A percentile compares a stretch with the other conserved stretches of the same genome.
phyloP scores from a whole-genome alignment of 2,797 vertebrate species.

The Pangasius larnaudii region DNA sequence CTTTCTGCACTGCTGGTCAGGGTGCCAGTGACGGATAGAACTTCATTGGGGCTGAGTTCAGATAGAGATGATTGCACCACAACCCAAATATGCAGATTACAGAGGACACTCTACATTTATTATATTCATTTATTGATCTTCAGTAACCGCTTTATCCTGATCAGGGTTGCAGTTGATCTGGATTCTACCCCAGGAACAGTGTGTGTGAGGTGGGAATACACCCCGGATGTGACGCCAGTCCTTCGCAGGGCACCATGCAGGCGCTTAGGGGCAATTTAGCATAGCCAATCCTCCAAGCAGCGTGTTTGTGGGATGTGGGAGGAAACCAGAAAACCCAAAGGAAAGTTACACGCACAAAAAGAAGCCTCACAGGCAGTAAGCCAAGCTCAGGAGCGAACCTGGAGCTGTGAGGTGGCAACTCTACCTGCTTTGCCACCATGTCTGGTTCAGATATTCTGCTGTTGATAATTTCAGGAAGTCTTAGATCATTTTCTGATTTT shows the following conservation, averaged over 20 bases:
- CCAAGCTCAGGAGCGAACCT: neutral
- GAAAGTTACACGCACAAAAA: neutral
- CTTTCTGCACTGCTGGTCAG: constrained; percentile 49
- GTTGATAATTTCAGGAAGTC: neutral
- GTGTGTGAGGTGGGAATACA: neutral
- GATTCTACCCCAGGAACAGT: neutral
- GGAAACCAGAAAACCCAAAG: neutral
- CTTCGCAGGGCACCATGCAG: neutral
- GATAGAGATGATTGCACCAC: neutral
- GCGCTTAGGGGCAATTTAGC: neutral
- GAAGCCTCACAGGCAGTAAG: neutral
- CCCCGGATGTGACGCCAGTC: neutral
- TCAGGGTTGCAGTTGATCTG: neutral
- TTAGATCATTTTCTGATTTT: neutral
- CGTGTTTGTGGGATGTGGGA: too few relatives aligned
- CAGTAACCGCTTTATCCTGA: neutral
- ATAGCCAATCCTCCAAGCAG: neutral
- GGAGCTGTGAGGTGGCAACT: neutral
- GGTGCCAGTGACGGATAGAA: constrained; percentile 43
- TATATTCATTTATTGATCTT: neutral
- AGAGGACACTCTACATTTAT: neutral
- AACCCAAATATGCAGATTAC: constrained; percentile 5
- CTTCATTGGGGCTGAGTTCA: neutral
- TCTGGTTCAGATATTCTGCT: neutral
- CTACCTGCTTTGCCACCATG: too few relatives aligned